phyloP scores from a whole-genome alignment of 2,113 vertebrate species.

The Oplegnathus fasciatus region DNA sequence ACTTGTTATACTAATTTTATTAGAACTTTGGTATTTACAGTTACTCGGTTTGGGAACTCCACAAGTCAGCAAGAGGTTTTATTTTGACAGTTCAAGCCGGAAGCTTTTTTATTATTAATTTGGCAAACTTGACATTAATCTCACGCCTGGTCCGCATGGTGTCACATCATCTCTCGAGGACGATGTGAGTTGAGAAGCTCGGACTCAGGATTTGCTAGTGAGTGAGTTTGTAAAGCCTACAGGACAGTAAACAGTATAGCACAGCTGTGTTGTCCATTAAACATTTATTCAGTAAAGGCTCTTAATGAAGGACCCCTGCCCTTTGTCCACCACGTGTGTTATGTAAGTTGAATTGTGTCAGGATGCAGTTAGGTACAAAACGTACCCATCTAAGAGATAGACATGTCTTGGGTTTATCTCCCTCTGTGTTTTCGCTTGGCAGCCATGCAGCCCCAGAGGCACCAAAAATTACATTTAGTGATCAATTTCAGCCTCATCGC shows the following conservation, averaged over 20 bases:
- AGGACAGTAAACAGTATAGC: not conserved
- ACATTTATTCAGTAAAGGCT: not conserved
- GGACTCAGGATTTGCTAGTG: not conserved
- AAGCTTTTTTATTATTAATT: slow-evolving; percentile 13
- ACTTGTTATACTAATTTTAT: not conserved
- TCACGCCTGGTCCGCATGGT: slow-evolving; percentile 11
- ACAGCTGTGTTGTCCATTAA: not conserved
- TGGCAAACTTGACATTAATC: not conserved
- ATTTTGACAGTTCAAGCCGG: slow-evolving; percentile 60
- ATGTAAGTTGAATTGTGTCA: not conserved
- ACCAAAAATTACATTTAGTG: too few species aligned
- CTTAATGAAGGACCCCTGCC: not conserved
- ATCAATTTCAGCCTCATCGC: not conserved
- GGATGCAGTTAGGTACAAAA: not conserved
- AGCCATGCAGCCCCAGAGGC: not conserved
- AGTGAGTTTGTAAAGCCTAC: not conserved
- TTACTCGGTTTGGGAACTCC: rapidly evolving
- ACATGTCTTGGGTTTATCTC: not conserved
- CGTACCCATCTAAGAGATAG: not conserved
- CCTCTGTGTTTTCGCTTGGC: not conserved
- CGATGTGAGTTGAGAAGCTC: not conserved
- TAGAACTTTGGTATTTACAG: not conserved
- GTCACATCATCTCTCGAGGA: not conserved
- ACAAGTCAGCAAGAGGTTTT: not conserved
- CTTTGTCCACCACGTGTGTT: slow-evolving; percentile 22